Base-by-base conservation (phyloP, 2,888 invertebrate species). In the Sceliomorpha sp. region DNA sequence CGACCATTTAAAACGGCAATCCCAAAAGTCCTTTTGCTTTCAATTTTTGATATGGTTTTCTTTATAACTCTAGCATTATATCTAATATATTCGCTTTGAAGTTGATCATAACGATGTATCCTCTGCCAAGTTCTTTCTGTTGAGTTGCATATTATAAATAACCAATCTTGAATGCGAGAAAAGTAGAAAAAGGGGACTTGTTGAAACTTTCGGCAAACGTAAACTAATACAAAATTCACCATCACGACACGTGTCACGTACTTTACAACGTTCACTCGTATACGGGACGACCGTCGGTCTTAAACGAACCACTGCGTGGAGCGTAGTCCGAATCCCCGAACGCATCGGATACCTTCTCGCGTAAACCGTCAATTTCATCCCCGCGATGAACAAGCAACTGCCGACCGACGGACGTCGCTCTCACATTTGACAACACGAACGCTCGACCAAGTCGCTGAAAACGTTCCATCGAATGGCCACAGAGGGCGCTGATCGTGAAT, bases 181-280 rank as follows among this genome's bases (percentile, higher is more conserved):
- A 75, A 73, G 72, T 56, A 76, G 71, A 72, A 75, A 73, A 73
- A 74, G 73, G 72, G 72, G 67, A 74, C 74, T 70, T 72, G 64
- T 72, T 72, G 50, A 67, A 63, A 51, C 9, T 73, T 74, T 77
- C 72, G 72, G 73, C 73, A 72, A 64, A 70, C 63, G 37, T 60
- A 70, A 26, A 40, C n/a, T n/a, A n/a, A n/a, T n/a, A n/a, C n/a
- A 47, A 44, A 51, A 48, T 36, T 45, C 45, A 67, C 40, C 40
- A 59, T 56, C 68, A 56, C 56, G 66, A 73, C 75, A 74, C 76
- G 73, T 72, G 71, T 72, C 73, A 70, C 73, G 64, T 74, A 70
- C 62, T 73, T 76, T 75, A 75, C 73, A 76, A 68, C 66, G 69
- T 77, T 76, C 74, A 75, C 66, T 75, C 74, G 73, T 73, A 73